Conservation (phyloP, 1,140 invertebrate genomes). For the Globodera ellingtonae region DNA sequence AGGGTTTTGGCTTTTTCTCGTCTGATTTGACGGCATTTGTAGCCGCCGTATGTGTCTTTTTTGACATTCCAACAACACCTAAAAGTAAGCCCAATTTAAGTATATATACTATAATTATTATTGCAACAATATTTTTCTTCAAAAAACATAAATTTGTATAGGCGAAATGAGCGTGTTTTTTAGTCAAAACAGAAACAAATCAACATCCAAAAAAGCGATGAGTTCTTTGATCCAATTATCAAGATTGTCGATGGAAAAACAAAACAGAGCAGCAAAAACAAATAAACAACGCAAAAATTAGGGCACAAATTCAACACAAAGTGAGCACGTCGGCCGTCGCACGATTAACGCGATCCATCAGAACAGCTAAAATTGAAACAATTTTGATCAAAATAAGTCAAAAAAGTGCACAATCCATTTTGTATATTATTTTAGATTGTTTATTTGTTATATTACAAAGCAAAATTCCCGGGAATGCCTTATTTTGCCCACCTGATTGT, state of each 20-base stretch:
- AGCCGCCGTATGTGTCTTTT: neutral
- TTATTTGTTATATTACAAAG: no score
- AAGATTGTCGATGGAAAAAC: no score
- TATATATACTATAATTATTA: no score
- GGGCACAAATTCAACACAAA: neutral
- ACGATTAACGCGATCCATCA: conserved; percentile 24
- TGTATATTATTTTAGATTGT: no score
- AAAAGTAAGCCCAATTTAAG: neutral
- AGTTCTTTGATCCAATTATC: no score
- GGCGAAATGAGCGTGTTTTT: neutral
- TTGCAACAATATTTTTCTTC: no score
- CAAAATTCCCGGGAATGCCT: no score
- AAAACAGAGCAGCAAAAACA: no score
- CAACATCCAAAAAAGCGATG: neutral
- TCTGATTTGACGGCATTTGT: neutral
- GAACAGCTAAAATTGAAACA: conserved; percentile 7
- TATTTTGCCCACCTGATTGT: conserved; percentile 23
- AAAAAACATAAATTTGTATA: no score
- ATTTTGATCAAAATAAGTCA: neutral
- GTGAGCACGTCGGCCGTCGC: conserved; percentile 12
- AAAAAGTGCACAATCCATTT: no score
- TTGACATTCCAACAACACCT: neutral
- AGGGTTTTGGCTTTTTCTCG: neutral
- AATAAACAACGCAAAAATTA: neutral
- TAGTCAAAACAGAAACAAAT: neutral